Conservation (phyloP, 1,140 invertebrate species). For the Orchestia grillus region DNA sequence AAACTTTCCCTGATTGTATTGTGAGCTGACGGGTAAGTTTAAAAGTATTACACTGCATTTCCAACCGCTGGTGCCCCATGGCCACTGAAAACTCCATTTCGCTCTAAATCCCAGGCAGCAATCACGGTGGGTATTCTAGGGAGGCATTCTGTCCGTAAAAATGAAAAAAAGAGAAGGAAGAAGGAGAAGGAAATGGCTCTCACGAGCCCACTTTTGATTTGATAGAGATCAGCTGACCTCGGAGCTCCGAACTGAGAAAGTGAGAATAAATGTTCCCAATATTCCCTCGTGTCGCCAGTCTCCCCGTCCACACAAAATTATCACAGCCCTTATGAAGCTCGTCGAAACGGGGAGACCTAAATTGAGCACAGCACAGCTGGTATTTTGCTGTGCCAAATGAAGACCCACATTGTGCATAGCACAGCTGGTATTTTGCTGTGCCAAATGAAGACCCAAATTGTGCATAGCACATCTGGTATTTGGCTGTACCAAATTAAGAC, state of each 20-base stretch:
- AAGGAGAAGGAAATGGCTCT: slow-evolving; percentile 3
- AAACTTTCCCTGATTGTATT: no score
- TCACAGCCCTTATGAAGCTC: not conserved
- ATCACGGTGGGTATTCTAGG: not conserved
- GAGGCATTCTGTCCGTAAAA: not conserved
- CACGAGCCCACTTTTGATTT: slow-evolving; percentile 30
- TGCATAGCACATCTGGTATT: not conserved
- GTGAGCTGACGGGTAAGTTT: not conserved
- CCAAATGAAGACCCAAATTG: no score
- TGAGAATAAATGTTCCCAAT: not conserved
- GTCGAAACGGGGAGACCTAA: no score
- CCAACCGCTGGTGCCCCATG: not conserved
- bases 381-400: not conserved
- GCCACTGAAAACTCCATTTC: not conserved
- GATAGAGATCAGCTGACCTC: slow-evolving; percentile 50
- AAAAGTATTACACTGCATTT: not conserved
- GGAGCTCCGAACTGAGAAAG: not conserved
- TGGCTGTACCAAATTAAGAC: no score
- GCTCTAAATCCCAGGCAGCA: not conserved
- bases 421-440: not conserved
- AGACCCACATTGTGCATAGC: no score
- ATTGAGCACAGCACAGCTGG: not conserved
- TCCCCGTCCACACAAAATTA: not conserved
- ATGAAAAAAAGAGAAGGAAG: not conserved
- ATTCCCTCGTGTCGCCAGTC: not conserved